A percentile compares a stretch with the other conserved stretches of the same genome.
These are phyloP conservation scores for Portunus trituberculatus DNA, from an alignment of 1,140 invertebrate genomes.

Conservation along the genomic window DNA sequence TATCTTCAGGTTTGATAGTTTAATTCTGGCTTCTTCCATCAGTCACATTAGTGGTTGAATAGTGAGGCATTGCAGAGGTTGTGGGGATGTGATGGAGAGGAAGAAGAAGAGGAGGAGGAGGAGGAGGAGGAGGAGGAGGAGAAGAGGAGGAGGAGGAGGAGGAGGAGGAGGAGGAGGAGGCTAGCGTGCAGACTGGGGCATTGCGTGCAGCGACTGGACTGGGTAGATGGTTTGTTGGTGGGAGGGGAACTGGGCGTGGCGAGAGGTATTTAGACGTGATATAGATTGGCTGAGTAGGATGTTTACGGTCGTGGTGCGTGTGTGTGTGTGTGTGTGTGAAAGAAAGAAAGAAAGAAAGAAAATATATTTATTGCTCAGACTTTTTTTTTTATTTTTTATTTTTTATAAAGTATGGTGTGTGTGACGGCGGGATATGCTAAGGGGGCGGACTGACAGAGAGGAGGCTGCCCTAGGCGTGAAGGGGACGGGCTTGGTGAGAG, in stretches of 20 bases:
- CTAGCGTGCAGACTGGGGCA: no score
- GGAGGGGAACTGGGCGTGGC: background rate
- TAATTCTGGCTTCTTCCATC: background rate
- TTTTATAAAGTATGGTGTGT: background rate
- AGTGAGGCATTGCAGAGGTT: background rate
- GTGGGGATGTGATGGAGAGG: background rate
- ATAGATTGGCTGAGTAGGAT: no score
- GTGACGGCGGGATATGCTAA: background rate
- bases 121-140: no score
- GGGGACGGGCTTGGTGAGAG: background rate
- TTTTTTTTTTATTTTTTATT: no score
- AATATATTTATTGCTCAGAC: no score
- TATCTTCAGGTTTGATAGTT: background rate
- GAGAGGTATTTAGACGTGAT: no score
- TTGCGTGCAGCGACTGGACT: no score
- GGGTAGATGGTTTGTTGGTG: no score
- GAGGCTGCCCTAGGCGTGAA: background rate
- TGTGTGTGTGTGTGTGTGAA: background rate
- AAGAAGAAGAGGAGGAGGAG: no score
- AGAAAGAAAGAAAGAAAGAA: no score
- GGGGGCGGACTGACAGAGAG: background rate
- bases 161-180: no score
- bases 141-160: no score
- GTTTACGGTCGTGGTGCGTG: background rate
- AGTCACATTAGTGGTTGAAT: background rate